Evolutionary conservation across 2,888 invertebrate species (phyloP).

Genomic region (Dendrolimus pini): DNA sequence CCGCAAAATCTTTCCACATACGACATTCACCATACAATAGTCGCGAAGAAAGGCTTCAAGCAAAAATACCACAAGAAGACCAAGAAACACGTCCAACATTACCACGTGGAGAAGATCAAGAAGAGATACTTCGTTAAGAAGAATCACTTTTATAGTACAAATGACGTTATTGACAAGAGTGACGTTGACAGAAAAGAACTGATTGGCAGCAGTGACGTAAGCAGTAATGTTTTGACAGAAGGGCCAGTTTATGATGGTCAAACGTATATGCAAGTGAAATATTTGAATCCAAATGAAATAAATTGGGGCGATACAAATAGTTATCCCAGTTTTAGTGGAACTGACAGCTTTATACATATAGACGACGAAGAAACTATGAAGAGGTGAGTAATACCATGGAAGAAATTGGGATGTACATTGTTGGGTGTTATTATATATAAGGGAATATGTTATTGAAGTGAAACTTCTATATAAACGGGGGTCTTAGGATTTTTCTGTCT

Average conservation of each 20-base stretch:
- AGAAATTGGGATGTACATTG: too few species aligned
- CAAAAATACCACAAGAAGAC: constrained; percentile 45
- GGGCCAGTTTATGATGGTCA: constrained; percentile 50
- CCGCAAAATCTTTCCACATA: constrained; percentile 41
- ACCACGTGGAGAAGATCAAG: constrained; percentile 39
- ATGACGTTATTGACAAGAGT: constrained; percentile 26
- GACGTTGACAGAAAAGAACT: background rate
- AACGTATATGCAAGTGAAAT: constrained; percentile 71
- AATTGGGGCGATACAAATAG: constrained; percentile 63
- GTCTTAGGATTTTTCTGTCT: too few species aligned
- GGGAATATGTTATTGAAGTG: too few species aligned
- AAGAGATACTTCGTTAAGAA: constrained; percentile 52
- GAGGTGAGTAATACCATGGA: constrained; percentile 65
- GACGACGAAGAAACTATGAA: constrained; percentile 91
- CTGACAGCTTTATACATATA: constrained; percentile 91
- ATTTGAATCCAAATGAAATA: constrained; percentile 51
- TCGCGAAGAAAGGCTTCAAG: constrained; percentile 59
- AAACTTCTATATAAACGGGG: too few species aligned
- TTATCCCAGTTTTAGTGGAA: constrained; percentile 88
- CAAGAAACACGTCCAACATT: constrained; percentile 41
- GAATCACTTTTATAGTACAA: constrained; percentile 37
- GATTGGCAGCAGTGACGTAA: background rate
- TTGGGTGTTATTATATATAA: too few species aligned
- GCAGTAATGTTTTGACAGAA: constrained; percentile 36
- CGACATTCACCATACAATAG: constrained; percentile 52